These are phyloP conservation scores for Vanessa atalanta DNA, from an alignment of 1,140 invertebrate genomes.

Conservation along the genomic window DNA sequence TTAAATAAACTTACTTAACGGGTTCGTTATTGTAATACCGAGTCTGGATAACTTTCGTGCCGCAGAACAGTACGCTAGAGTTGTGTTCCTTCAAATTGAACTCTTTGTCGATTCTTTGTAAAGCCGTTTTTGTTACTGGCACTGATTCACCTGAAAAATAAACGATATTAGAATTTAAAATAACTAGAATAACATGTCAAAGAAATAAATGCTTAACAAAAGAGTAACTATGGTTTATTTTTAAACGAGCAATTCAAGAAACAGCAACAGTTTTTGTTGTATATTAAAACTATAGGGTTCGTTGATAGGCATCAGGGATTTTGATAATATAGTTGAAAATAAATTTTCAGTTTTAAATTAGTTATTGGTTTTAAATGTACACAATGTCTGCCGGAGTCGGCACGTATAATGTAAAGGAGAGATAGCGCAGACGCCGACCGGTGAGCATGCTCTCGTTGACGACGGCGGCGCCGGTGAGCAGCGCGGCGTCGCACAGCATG, in stretches of 20 bases:
- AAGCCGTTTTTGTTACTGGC: slow-evolving; percentile 94
- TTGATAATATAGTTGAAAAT: too few relatives aligned
- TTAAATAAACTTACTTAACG: slow-evolving; percentile 57
- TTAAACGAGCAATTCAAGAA: too few relatives aligned
- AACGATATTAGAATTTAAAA: not conserved
- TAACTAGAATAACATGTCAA: too few relatives aligned
- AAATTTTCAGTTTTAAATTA: too few relatives aligned
- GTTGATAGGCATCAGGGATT: too few relatives aligned
- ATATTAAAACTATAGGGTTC: too few relatives aligned
- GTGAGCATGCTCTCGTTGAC: slow-evolving; percentile 98
- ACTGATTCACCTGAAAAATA: slow-evolving; percentile 87
- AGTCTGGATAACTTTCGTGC: slow-evolving; percentile 97
- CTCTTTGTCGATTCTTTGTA: slow-evolving; percentile 85
- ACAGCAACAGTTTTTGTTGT: too few relatives aligned
- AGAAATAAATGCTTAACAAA: too few relatives aligned
- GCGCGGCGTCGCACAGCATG: slow-evolving; percentile 94
- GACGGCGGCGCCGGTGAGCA: slow-evolving; percentile 94
- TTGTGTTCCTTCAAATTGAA: slow-evolving; percentile 92
- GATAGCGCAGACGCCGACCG: slow-evolving; percentile 81
- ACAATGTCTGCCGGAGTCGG: too few relatives aligned
- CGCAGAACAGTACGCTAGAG: slow-evolving; percentile 95
- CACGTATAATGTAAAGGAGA: too few relatives aligned
- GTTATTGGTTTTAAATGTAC: too few relatives aligned
- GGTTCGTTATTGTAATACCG: slow-evolving; percentile 91
- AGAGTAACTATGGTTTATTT: too few relatives aligned